Evolutionary conservation across 1,140 invertebrate species (phyloP).

Genomic region (Melanaphis sacchari): DNA sequence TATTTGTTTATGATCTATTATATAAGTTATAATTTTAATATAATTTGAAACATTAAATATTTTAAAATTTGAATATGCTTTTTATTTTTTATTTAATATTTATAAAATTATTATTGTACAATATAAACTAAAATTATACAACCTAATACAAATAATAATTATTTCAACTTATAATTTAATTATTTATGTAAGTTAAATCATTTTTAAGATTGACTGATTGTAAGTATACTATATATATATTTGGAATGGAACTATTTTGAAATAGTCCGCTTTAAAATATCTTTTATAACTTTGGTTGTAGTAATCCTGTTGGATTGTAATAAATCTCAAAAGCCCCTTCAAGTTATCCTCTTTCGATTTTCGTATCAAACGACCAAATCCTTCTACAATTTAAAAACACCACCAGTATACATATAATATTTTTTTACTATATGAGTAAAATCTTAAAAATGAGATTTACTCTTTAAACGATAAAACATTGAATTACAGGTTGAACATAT

Average conservation of each 20-base stretch:
- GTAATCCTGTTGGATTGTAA: conserved; percentile 27
- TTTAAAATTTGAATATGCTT: too few species aligned
- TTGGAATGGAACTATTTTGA: background rate
- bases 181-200: background rate
- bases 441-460: background rate
- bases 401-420: background rate
- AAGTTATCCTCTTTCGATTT: conserved; percentile 47
- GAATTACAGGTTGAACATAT: background rate
- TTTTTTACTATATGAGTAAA: background rate
- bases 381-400: conserved; percentile 12
- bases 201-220: background rate
- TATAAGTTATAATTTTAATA: too few species aligned
- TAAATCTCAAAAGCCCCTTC: conserved; percentile 32
- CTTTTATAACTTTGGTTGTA: conserved; percentile 32
- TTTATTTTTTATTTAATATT: too few species aligned
- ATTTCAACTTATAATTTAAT: too few species aligned
- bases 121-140: too few species aligned
- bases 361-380: conserved; percentile 31
- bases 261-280: conserved; percentile 33
- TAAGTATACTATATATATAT: background rate
- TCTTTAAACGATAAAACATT: conserved; percentile 23
- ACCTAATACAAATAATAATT: too few species aligned
- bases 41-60: too few species aligned
- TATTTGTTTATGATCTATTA: too few species aligned
- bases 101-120: too few species aligned